Evolutionary conservation across 2,888 invertebrate species (phyloP).

Genomic region (Drosophila nigricruria): DNA sequence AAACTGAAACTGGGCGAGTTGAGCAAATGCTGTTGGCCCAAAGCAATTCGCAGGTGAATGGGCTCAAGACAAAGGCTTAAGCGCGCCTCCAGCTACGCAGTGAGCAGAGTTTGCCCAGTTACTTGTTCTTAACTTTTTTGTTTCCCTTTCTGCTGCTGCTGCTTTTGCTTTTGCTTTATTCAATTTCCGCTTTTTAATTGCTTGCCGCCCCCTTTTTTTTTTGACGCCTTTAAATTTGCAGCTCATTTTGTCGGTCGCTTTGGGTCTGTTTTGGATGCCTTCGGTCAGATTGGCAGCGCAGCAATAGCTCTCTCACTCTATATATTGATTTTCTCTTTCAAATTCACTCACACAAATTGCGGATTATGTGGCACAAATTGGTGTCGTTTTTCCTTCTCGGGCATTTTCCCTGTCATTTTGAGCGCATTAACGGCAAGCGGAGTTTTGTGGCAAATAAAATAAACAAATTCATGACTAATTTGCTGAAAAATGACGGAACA

Average conservation of each 20-base stretch:
- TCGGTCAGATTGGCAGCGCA: not conserved
- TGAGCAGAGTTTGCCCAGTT: constrained; percentile 8
- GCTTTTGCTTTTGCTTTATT: constrained; percentile 25
- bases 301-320: constrained; percentile 3
- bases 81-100: constrained; percentile 41
- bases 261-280: constrained; percentile 6
- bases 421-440: constrained; percentile 36
- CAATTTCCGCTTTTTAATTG: constrained; percentile 67
- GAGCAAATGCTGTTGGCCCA: constrained; percentile 20
- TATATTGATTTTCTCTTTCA: constrained; percentile 49
- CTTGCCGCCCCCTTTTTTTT: constrained; percentile 34
- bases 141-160: not conserved
- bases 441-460: constrained; percentile 54
- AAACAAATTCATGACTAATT: constrained; percentile 72
- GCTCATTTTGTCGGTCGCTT: constrained; percentile 27
- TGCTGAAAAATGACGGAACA: constrained; percentile 64
- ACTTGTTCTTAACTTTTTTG: constrained; percentile 20
- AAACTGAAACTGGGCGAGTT: constrained; percentile 63
- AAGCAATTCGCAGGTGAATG: constrained; percentile 49
- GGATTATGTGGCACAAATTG: constrained; percentile 27
- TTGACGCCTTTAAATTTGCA: constrained; percentile 32
- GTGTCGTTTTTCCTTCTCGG: constrained; percentile 4
- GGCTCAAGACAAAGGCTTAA: constrained; percentile 62
- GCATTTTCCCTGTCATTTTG: constrained; percentile 29
- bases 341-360: constrained; percentile 31